Evolutionary conservation across 2,113 vertebrate species (phyloP).

Genomic region (Galemys pyrenaicus): DNA sequence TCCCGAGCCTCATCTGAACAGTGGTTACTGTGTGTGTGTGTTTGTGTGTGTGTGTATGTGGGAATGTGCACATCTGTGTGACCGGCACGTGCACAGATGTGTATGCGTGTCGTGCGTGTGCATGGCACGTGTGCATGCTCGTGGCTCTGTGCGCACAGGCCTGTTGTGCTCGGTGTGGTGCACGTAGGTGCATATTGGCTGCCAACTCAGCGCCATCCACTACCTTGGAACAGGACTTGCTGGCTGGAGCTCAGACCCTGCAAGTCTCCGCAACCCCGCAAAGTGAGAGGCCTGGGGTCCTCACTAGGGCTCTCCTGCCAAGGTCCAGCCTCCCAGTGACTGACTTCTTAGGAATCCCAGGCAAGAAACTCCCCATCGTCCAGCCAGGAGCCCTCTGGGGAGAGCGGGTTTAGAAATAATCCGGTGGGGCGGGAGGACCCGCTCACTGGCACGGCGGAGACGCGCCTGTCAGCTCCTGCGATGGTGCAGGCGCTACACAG

Average conservation of each 20-base stretch:
- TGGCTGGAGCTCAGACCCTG: not conserved
- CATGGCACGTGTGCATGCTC: too few species aligned
- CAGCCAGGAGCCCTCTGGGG: not conserved
- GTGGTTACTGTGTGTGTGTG: not conserved
- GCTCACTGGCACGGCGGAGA: not conserved
- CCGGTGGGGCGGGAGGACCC: not conserved
- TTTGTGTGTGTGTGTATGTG: too few species aligned
- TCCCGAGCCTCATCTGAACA: not conserved
- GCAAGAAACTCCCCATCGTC: rapidly evolving
- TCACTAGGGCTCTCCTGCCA: not conserved
- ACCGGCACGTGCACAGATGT: too few species aligned
- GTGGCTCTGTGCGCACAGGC: too few species aligned
- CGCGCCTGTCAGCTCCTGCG: not conserved
- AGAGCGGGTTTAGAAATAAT: not conserved
- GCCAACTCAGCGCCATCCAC: not conserved
- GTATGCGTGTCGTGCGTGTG: too few species aligned
- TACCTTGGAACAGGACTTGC: not conserved
- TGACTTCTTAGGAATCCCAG: not conserved
- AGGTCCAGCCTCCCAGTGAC: not conserved
- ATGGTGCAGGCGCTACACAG: rapidly evolving
- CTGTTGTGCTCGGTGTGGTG: too few species aligned
- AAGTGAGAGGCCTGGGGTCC: not conserved
- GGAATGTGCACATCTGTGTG: not conserved
- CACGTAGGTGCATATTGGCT: too few species aligned
- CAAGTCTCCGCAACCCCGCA: not conserved